phyloP scores from a whole-genome alignment of 2,113 vertebrate species.

The Antennarius striatus region DNA sequence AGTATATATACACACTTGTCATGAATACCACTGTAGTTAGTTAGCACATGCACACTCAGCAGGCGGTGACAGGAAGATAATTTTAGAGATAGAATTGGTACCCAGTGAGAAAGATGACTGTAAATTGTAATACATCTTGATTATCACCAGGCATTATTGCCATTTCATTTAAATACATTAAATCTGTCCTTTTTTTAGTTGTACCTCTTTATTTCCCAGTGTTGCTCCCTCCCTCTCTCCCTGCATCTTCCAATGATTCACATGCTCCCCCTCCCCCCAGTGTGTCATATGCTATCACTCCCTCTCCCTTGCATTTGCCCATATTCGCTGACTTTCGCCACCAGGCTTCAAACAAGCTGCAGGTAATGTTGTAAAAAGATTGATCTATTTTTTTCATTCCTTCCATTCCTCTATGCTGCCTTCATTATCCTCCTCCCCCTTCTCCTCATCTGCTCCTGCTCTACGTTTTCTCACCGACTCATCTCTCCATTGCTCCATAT shows the following conservation, averaged over 20 bases:
- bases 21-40: slow-evolving; percentile 5
- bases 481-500: slow-evolving; percentile 37
- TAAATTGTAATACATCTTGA: not conserved
- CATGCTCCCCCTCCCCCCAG: slow-evolving; percentile 61
- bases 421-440: slow-evolving; percentile 10
- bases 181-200: not conserved
- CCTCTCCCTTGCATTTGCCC: slow-evolving; percentile 62
- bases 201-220: slow-evolving; percentile 17
- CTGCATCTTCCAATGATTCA: slow-evolving; percentile 74
- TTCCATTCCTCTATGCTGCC: slow-evolving; percentile 37
- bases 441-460: slow-evolving; percentile 19
- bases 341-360: slow-evolving; percentile 66
- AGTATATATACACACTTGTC: slow-evolving; percentile 22
- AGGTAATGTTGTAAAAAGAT: slow-evolving; percentile 72
- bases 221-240: slow-evolving; percentile 49
- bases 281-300: slow-evolving; percentile 56
- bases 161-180: not conserved
- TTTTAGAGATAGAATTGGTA: not conserved
- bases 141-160: not conserved
- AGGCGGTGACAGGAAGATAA: slow-evolving; percentile 2
- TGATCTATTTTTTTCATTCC: slow-evolving; percentile 51
- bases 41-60: slow-evolving; percentile 6
- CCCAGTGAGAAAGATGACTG: not conserved
- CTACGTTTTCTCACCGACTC: slow-evolving; percentile 46
- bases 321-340: slow-evolving; percentile 56